phyloP scores from a whole-genome alignment of 1,140 invertebrate species.

The Araneus ventricosus region DNA sequence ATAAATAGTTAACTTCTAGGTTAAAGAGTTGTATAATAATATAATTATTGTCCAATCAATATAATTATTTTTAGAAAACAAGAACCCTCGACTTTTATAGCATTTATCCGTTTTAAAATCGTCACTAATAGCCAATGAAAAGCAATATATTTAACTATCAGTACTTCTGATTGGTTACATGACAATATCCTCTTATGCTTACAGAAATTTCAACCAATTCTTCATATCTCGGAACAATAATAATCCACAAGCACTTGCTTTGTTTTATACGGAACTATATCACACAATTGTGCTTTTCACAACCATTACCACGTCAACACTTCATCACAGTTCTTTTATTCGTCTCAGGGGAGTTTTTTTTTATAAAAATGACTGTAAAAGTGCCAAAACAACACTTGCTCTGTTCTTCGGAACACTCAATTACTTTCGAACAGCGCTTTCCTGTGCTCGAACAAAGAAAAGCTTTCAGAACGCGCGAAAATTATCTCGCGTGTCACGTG shows the following conservation, averaged over 20 bases:
- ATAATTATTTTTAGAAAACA: no score
- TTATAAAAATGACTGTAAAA: not conserved
- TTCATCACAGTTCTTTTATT: conserved; percentile 17
- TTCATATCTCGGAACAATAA: not conserved
- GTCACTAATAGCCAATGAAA: no score
- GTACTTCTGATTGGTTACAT: not conserved
- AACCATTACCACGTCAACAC: not conserved
- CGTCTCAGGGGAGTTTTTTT: not conserved
- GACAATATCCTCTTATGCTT: not conserved
- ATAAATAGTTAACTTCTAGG: no score
- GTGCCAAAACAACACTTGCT: conserved; percentile 36
- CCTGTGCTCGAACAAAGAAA: not conserved
- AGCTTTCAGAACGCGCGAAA: not conserved
- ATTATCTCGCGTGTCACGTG: conserved; percentile 29
- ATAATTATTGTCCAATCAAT: no score
- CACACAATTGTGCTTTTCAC: conserved; percentile 22
- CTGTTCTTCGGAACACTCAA: conserved; percentile 11
- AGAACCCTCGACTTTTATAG: no score
- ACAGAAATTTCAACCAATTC: not conserved
- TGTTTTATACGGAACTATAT: not conserved
- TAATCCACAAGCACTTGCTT: not conserved
- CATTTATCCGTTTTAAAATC: no score
- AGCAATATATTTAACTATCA: no score
- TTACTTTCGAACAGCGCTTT: not conserved
- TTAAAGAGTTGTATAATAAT: no score